phyloP scores from a whole-genome alignment of 2,113 vertebrate genomes.

The Callopanchax toddi region DNA sequence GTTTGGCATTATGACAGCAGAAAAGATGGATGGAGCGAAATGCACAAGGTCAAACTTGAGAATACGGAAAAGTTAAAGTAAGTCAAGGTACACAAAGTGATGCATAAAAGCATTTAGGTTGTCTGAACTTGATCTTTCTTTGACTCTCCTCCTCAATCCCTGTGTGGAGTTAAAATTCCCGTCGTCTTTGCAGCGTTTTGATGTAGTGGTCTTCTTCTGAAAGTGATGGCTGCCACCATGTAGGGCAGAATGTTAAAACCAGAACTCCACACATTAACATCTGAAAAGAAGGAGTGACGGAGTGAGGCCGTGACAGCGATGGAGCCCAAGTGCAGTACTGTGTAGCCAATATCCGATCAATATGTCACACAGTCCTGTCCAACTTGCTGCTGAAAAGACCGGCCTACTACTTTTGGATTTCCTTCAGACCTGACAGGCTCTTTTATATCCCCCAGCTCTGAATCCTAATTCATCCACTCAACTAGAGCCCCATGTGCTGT shows the following conservation, averaged over 20 bases:
- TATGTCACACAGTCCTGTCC: constrained; percentile 64
- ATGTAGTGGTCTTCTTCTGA: constrained; percentile 55
- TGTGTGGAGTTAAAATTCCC: constrained; percentile 41
- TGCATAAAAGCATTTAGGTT: constrained; percentile 10
- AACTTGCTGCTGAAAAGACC: constrained; percentile 30
- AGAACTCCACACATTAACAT: constrained; percentile 59
- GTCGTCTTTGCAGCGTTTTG: constrained; percentile 48
- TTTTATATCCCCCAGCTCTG: constrained; percentile 37
- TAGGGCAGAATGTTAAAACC: constrained; percentile 47
- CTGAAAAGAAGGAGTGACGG: constrained; percentile 66
- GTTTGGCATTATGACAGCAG: constrained; percentile 23
- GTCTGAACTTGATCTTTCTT: constrained; percentile 6
- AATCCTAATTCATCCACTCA: constrained; percentile 61
- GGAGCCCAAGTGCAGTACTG: constrained; percentile 60
- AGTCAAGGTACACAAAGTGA: constrained; percentile 8
- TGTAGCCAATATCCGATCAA: constrained; percentile 60
- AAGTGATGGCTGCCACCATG: constrained; percentile 54
- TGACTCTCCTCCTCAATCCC: neutral
- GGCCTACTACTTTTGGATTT: constrained; percentile 47
- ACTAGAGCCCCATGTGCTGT: constrained; percentile 27
- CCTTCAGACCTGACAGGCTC: constrained; percentile 70
- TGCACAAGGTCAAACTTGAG: constrained; percentile 35
- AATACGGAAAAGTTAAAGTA: constrained; percentile 13
- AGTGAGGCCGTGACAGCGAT: constrained; percentile 46
- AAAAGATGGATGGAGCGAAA: constrained; percentile 16